Percentiles rank a stretch among this genome's conserved stretches.
Conservation (phyloP, 64 coral and sea anemone genomes). For the Montipora efflorescens region DNA sequence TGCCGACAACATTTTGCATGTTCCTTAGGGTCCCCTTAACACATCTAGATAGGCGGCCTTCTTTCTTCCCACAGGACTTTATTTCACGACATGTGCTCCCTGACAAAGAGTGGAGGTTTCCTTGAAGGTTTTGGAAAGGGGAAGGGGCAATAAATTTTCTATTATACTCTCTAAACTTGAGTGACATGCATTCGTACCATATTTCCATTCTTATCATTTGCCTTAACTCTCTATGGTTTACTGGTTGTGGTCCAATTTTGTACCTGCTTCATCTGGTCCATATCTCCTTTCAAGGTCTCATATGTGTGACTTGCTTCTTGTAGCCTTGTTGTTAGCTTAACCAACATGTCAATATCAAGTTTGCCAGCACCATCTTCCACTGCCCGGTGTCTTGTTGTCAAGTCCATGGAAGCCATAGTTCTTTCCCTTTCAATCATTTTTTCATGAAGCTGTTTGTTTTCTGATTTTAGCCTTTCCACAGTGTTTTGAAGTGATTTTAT, state of each 20-base stretch:
- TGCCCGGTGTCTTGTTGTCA: slow-evolving; percentile 57
- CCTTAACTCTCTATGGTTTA: too few relatives aligned
- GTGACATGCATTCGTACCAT: too few relatives aligned
- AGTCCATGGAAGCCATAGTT: slow-evolving; percentile 82
- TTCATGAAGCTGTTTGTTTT: slow-evolving; percentile 91
- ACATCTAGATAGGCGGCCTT: too few relatives aligned
- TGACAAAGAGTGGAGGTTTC: too few relatives aligned
- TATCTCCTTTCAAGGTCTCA: slow-evolving; percentile 86
- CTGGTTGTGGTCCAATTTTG: neutral
- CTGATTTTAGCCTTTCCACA: slow-evolving; percentile 78
- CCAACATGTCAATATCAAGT: slow-evolving; percentile 88
- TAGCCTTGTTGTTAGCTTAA: slow-evolving; percentile 89
- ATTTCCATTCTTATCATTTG: too few relatives aligned
- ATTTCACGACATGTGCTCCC: too few relatives aligned
- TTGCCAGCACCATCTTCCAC: slow-evolving; percentile 58
- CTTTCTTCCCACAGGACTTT: too few relatives aligned
- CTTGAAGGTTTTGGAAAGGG: too few relatives aligned
- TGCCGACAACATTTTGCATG: too few relatives aligned
- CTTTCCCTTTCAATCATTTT: slow-evolving; percentile 86
- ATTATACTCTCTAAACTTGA: too few relatives aligned
- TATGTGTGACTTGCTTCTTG: slow-evolving; percentile 96
- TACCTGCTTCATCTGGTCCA: slow-evolving; percentile 93
- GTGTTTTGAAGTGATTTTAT: slow-evolving; percentile 80
- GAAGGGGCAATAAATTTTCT: too few relatives aligned
- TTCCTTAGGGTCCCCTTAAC: too few relatives aligned